phyloP scores from a whole-genome alignment of 2,797 vertebrate genomes.

The Chiroxiphia lanceolata region DNA sequence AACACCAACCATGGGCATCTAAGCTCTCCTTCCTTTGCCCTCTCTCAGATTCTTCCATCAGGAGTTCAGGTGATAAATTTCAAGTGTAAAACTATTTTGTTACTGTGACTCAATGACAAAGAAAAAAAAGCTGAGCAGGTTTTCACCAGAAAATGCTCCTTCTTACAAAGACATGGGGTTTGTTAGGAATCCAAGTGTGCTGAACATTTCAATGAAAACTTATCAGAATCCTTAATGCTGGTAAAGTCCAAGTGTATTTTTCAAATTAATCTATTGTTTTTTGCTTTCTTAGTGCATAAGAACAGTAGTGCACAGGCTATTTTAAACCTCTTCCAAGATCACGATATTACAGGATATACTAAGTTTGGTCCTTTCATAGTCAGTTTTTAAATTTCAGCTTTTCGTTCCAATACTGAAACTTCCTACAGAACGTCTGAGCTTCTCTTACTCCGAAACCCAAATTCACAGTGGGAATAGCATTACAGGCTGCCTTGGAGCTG shows the following conservation, averaged over 20 bases:
- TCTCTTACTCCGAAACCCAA: not conserved
- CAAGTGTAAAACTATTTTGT: not conserved
- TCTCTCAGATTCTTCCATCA: not conserved
- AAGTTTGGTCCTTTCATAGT: not conserved
- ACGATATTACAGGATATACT: not conserved
- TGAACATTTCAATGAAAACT: not conserved
- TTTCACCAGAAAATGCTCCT: not conserved
- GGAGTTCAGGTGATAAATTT: not conserved
- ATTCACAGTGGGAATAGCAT: rapidly evolving
- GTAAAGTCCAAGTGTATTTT: not conserved
- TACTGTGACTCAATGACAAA: not conserved
- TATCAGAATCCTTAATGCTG: not conserved
- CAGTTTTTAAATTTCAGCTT: not conserved
- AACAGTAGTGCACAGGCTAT: not conserved
- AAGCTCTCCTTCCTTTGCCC: conserved; percentile 26
- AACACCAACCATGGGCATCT: not conserved
- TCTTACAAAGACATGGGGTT: not conserved
- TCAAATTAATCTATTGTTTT: not conserved
- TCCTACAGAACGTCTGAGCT: not conserved
- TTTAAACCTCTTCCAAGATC: not conserved
- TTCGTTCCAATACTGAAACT: not conserved
- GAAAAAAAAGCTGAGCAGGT: not conserved
- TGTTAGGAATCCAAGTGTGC: not conserved
- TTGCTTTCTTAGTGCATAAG: not conserved
- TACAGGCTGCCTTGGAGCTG: not conserved